A percentile compares a stretch with the other conserved stretches of the same genome.
phyloP scores from a whole-genome alignment of 2,888 invertebrate genomes.

The Schrankia costaestrigalis region DNA sequence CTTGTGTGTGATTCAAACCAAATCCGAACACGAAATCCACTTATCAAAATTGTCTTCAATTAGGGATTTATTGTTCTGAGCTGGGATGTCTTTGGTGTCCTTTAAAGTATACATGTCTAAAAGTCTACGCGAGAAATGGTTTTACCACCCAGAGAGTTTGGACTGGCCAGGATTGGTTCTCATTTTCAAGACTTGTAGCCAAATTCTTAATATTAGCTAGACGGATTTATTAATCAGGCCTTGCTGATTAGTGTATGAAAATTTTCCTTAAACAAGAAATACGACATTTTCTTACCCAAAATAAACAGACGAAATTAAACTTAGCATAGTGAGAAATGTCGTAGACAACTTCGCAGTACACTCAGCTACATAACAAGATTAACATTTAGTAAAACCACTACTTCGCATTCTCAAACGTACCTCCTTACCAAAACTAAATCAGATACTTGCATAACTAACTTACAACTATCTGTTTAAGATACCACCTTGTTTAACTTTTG shows the following conservation, averaged over 20 bases:
- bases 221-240: too few species aligned
- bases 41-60: too few species aligned
- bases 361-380: slow-evolving; percentile 31
- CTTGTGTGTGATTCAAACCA: too few species aligned
- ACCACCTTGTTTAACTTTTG: slow-evolving; percentile 10
- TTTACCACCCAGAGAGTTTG: too few species aligned
- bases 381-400: slow-evolving; percentile 38
- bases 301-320: slow-evolving; percentile 47
- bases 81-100: too few species aligned
- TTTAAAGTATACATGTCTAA: too few species aligned
- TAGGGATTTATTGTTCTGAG: too few species aligned
- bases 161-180: too few species aligned
- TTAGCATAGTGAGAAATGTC: slow-evolving; percentile 31
- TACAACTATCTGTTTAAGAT: slow-evolving; percentile 9
- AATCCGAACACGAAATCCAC: too few species aligned
- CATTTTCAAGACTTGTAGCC: too few species aligned
- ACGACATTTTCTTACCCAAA: slow-evolving; percentile 32
- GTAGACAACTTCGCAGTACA: slow-evolving; percentile 38
- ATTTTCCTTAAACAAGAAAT: slow-evolving; percentile 26
- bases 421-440: neutral
- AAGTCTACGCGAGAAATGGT: too few species aligned
- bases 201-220: too few species aligned
- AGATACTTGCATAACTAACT: slow-evolving; percentile 5
- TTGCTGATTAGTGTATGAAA: slow-evolving; percentile 35
- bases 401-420: slow-evolving; percentile 20